A percentile compares a stretch with the other conserved stretches of the same genome.
Evolutionary conservation across 2,888 invertebrate species (phyloP).

Genomic region (Aricia artaxerxes): DNA sequence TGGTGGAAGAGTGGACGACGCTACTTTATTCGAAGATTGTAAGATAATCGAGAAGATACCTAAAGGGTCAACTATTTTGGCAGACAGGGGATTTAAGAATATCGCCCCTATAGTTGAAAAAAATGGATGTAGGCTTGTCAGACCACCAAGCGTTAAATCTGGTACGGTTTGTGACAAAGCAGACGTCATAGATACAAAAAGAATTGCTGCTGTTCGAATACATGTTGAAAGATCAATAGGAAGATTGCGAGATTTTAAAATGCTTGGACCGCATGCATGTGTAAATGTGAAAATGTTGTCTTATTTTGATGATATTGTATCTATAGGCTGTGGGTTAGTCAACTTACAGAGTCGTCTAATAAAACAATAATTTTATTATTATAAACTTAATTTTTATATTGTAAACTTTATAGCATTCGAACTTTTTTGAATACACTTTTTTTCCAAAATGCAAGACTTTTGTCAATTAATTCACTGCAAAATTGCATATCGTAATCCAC

Average conservation of each 20-base stretch:
- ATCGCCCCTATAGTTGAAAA: slow-evolving; percentile 9
- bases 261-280: slow-evolving; percentile 32
- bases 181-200: slow-evolving; percentile 32
- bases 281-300: slow-evolving; percentile 26
- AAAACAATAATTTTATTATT: slow-evolving; percentile 14
- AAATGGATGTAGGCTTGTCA: slow-evolving; percentile 18
- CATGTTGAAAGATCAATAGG: slow-evolving; percentile 29
- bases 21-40: slow-evolving; percentile 39
- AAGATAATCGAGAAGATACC: slow-evolving; percentile 8
- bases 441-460: not conserved
- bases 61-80: slow-evolving; percentile 9
- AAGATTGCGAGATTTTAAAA: slow-evolving; percentile 26
- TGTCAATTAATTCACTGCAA: not conserved
- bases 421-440: not conserved
- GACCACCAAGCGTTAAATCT: slow-evolving; percentile 31
- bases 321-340: slow-evolving; percentile 29
- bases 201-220: slow-evolving; percentile 31
- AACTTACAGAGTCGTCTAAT: slow-evolving; percentile 30
- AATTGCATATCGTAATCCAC: slow-evolving; percentile 1
- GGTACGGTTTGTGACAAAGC: slow-evolving; percentile 11
- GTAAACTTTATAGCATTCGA: not conserved
- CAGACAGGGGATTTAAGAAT: slow-evolving; percentile 30
- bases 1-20: slow-evolving; percentile 45
- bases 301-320: slow-evolving; percentile 29
- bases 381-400: not conserved